Evolutionary conservation across 2,888 invertebrate genomes (phyloP).

Genomic region (Acanthosepion esculentum): DNA sequence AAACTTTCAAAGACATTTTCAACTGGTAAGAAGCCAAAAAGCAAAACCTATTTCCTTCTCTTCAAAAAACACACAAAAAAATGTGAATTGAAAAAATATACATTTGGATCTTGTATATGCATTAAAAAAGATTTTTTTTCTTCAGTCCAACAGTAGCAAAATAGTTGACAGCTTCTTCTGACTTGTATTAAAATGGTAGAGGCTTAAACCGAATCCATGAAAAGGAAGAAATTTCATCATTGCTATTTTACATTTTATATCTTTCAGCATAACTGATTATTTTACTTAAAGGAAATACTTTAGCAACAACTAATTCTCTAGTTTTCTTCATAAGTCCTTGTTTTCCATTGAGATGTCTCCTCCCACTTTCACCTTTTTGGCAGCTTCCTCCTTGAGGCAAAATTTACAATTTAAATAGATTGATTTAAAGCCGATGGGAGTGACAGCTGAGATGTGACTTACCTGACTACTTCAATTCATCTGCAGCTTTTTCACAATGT

Average conservation of each 20-base stretch:
- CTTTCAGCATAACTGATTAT: background rate
- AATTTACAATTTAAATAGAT: conserved; percentile 13
- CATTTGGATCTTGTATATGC: background rate
- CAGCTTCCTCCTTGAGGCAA: background rate
- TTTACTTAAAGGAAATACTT: background rate
- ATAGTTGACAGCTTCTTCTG: background rate
- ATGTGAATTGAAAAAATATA: background rate
- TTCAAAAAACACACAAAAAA: no score
- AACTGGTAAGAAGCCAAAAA: no score
- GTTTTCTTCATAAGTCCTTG: background rate
- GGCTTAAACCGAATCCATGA: background rate
- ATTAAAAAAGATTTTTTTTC: background rate
- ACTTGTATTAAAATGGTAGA: background rate
- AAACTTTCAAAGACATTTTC: no score
- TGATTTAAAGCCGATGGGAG: background rate
- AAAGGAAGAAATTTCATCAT: background rate
- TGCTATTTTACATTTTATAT: background rate
- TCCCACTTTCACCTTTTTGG: background rate
- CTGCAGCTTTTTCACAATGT: background rate
- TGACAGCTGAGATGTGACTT: background rate
- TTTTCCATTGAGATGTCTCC: background rate
- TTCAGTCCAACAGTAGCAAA: background rate
- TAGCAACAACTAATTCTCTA: no score
- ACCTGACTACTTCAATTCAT: background rate
- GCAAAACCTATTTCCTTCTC: no score